Conservation (phyloP, 1,140 invertebrate species). For the Hyles euphorbiae region DNA sequence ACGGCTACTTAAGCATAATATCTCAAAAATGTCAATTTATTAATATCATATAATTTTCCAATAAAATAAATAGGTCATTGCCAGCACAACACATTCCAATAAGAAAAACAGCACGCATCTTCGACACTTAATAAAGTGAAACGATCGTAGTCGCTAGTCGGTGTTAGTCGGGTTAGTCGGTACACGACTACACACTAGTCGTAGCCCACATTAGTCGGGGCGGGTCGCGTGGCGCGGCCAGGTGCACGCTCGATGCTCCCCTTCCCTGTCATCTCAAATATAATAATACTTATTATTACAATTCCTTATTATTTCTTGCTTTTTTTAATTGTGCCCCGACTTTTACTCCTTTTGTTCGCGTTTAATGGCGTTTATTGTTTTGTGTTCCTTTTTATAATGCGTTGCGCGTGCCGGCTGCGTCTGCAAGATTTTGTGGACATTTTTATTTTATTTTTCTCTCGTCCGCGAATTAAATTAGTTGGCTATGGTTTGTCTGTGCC, state of each 20-base stretch:
- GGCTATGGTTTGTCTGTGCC: too few relatives aligned
- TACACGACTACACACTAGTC: too few relatives aligned
- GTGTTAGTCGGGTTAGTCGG: too few relatives aligned
- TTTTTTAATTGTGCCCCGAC: conserved; percentile 73
- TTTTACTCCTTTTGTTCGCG: conserved; percentile 71
- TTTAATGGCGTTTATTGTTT: conserved; percentile 73
- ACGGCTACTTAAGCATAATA: too few relatives aligned
- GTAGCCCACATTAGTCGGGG: not conserved
- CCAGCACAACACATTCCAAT: too few relatives aligned
- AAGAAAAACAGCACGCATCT: too few relatives aligned
- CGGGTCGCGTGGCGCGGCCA: conserved; percentile 53
- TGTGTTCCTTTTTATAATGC: conserved; percentile 48
- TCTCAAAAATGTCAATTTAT: too few relatives aligned
- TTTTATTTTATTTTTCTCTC: conserved; percentile 9
- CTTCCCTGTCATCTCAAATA: conserved; percentile 56
- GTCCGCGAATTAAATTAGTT: conserved; percentile 3
- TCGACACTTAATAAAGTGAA: conserved; percentile 20
- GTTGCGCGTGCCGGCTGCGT: conserved; percentile 62
- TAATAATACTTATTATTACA: conserved; percentile 73
- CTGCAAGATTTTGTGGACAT: conserved; percentile 45
- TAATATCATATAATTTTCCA: too few relatives aligned
- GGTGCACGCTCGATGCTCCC: conserved; percentile 33
- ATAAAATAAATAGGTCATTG: too few relatives aligned
- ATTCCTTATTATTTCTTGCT: conserved; percentile 75
- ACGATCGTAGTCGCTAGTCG: too few relatives aligned